phyloP scores from a whole-genome alignment of 2,113 vertebrate species.

The Synodontis membranacea region DNA sequence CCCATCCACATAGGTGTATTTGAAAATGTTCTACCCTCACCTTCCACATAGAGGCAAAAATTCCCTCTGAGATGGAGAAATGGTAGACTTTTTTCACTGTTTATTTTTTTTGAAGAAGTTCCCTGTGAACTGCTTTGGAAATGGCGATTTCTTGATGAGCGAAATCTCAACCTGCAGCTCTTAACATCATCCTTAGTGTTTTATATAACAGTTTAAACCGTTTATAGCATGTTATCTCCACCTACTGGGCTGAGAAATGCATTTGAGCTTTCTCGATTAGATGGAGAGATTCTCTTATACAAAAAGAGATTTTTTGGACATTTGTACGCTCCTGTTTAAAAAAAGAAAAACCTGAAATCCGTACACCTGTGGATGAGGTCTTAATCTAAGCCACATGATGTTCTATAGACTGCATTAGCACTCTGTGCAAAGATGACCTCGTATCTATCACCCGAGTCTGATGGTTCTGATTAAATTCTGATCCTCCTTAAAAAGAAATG shows the following conservation, averaged over 20 bases:
- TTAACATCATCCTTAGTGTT: background rate
- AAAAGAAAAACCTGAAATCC: too few species aligned
- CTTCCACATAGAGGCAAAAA: background rate
- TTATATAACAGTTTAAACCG: background rate
- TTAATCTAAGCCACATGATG: slow-evolving; percentile 61
- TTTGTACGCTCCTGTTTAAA: too few species aligned
- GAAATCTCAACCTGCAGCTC: background rate
- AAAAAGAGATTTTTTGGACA: background rate
- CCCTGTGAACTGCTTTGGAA: too few species aligned
- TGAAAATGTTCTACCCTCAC: background rate
- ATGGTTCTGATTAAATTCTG: slow-evolving; percentile 45
- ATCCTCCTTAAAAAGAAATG: background rate
- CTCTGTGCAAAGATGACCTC: slow-evolving; percentile 61
- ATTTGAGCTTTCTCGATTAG: too few species aligned
- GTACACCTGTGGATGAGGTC: background rate
- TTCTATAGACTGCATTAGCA: slow-evolving; percentile 59
- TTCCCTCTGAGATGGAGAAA: too few species aligned
- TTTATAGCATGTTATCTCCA: background rate
- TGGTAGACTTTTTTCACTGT: too few species aligned
- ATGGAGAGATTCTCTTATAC: background rate
- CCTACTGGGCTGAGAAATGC: background rate
- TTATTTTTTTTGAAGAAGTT: too few species aligned
- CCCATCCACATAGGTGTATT: background rate
- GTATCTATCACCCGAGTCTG: slow-evolving; percentile 66
- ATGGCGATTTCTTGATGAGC: too few species aligned